Base-by-base conservation (phyloP, 2,888 invertebrate species). In the Hyppa rectilinea region DNA sequence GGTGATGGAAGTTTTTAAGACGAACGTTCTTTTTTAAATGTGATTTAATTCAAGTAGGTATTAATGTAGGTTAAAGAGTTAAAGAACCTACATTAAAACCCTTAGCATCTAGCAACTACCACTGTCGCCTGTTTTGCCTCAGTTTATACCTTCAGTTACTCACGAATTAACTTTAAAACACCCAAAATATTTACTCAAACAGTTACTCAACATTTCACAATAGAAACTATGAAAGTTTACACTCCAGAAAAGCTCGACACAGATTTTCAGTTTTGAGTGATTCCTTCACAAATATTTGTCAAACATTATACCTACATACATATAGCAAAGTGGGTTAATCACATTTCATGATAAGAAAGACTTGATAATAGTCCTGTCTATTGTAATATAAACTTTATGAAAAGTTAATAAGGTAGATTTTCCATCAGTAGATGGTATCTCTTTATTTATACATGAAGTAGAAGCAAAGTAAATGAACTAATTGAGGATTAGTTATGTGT, bases 271-370 rank as follows among this genome's bases (percentile, higher is more conserved):
- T 75, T 87, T 87, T 89, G 89, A 92, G 88, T 89, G 91, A 91
- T 90, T 86, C 86, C 85, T 89, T 85, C 66, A 86, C 88, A 91
- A 88, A 89, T 87, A 89, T 92, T 91, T 88, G 89, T 34, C 88
- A 87, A 91, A 91, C 91, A 86, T 75, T 40, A 67, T 88, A 89
- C 88, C 87, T 87, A 89, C 85, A 85, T 87, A 89, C 85, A 85
- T 86, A 87, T 59, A 75, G 78, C 76, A 76, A 93, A 90, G 87
- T 93, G 80, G 93, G 93, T 92, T 94, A 93, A 93, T 93, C 90
- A 89, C 89, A 88, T 85, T 80, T 76, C 61, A 56, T 82, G 93
- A 93, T 93, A 92, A 92, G 93, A 92, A 90, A 89, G 34, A 58
- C 61, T 52, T 83, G 89, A 91, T 90, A 88, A 84, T 31, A 65